A percentile compares a stretch with the other conserved stretches of the same genome.
Evolutionary conservation across 2,113 vertebrate species (phyloP).

Genomic region (Cisticola juncidis): DNA sequence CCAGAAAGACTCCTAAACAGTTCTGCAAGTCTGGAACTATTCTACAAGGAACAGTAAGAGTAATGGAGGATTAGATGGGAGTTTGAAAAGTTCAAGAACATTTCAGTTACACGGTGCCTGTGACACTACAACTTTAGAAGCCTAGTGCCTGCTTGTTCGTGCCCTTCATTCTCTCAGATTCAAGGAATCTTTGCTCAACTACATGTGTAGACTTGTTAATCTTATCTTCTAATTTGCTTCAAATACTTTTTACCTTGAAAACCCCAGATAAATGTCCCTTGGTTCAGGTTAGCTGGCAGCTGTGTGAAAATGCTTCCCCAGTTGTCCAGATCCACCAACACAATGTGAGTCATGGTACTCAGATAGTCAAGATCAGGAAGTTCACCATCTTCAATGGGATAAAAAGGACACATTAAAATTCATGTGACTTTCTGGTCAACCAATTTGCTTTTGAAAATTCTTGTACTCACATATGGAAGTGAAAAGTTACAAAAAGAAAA

Average conservation of each 20-base stretch:
- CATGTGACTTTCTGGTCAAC: background rate
- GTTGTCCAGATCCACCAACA: constrained; percentile 85
- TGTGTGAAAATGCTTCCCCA: constrained; percentile 81
- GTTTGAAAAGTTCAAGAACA: background rate
- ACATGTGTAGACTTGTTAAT: background rate
- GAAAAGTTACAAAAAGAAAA: background rate
- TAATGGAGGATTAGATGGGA: background rate
- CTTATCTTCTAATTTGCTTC: background rate
- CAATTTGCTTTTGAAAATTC: background rate
- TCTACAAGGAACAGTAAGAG: background rate
- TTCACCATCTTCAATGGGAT: constrained; percentile 60
- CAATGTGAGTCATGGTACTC: constrained; percentile 83
- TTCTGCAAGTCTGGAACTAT: background rate
- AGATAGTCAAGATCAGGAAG: constrained; percentile 83
- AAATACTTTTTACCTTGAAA: constrained; percentile 78
- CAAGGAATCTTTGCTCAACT: background rate
- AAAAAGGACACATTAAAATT: constrained; percentile 5
- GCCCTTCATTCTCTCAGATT: background rate
- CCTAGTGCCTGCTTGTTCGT: background rate
- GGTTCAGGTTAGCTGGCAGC: constrained; percentile 79
- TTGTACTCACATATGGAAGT: background rate
- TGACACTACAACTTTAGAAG: background rate
- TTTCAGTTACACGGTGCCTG: background rate
- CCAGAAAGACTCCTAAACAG: background rate
- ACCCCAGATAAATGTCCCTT: constrained; percentile 85